Evolutionary conservation across 2,113 vertebrate genomes (phyloP).

Genomic region (Lepus americanus): DNA sequence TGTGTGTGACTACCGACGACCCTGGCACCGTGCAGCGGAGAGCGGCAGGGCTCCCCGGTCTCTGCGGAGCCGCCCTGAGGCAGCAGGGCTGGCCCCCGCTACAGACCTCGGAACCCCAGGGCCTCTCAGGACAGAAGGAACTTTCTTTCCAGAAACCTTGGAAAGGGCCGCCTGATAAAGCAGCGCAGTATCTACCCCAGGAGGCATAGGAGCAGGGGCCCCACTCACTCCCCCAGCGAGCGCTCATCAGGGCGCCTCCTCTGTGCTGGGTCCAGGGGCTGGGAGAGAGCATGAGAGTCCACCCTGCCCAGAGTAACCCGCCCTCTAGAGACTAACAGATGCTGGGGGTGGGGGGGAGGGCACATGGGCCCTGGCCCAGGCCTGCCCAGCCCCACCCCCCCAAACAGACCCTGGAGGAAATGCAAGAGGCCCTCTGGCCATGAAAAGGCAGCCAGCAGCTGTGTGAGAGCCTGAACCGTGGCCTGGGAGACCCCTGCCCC

Average conservation of each 20-base stretch:
- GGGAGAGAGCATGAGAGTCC: background rate
- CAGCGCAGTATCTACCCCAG: background rate
- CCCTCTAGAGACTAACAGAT: background rate
- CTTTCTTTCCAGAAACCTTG: background rate
- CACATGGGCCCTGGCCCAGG: background rate
- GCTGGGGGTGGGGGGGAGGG: background rate
- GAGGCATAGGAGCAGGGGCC: background rate
- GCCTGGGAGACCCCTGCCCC: background rate
- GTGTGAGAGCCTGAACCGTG: background rate
- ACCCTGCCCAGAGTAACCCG: background rate
- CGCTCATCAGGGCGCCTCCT: background rate
- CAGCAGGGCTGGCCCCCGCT: background rate
- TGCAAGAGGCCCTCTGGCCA: background rate
- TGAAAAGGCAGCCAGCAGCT: fast-evolving
- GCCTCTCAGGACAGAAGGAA: background rate
- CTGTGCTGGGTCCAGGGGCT: background rate
- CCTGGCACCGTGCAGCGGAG: background rate
- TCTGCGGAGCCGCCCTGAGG: background rate
- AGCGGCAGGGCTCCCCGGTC: background rate
- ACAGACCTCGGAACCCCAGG: background rate
- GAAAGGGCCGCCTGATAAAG: background rate
- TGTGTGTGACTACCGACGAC: background rate
- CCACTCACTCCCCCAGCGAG: background rate
- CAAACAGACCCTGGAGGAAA: background rate
- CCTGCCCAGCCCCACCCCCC: background rate